Conservation (phyloP, 2,888 invertebrate genomes). For the Platerodrilus igneus region DNA sequence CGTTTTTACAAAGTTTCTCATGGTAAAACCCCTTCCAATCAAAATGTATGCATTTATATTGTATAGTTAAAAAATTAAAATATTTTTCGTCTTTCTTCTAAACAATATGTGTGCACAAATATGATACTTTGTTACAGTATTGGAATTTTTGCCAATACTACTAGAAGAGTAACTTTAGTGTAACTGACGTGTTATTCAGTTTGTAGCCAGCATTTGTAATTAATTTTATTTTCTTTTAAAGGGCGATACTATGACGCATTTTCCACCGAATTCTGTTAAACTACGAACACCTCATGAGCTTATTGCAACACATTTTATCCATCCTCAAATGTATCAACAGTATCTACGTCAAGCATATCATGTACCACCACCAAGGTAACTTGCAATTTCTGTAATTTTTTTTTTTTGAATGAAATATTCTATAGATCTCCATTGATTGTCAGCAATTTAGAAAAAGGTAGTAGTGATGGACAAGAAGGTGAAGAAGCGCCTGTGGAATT, state of each 20-base stretch:
- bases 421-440: constrained; percentile 53
- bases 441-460: constrained; percentile 58
- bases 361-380: constrained; percentile 43
- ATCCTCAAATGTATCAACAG: constrained; percentile 52
- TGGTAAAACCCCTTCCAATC: no score
- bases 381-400: neutral
- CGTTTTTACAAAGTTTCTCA: no score
- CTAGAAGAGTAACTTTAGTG: neutral
- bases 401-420: constrained; percentile 4
- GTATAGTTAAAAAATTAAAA: no score
- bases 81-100: no score
- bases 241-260: constrained; percentile 56
- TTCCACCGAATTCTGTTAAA: constrained; percentile 45
- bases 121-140: no score
- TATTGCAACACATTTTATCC: constrained; percentile 53
- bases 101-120: no score
- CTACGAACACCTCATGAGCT: constrained; percentile 44
- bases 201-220: neutral
- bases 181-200: neutral
- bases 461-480: constrained; percentile 53
- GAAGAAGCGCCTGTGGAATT: constrained; percentile 56
- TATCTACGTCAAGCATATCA: constrained; percentile 50
- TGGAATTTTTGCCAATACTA: neutral
- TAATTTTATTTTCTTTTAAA: constrained; percentile 38
- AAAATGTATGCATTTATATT: no score